Base-by-base conservation (phyloP, 2,113 vertebrate genomes). In the Lanius collurio region DNA sequence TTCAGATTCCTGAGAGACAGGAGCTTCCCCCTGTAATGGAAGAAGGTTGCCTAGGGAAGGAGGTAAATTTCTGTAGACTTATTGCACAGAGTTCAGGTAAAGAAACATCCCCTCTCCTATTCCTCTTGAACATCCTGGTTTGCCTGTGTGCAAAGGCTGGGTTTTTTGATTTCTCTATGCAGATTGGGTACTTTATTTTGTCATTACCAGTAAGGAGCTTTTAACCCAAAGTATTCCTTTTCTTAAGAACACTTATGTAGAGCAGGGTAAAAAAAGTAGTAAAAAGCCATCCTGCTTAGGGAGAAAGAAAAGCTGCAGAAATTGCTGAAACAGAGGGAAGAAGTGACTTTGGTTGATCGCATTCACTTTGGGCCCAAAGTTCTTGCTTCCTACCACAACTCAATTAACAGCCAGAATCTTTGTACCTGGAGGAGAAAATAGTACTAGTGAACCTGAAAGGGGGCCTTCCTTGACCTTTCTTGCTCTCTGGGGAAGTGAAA, bases 371-470 rank as follows among this genome's bases (percentile, higher is more conserved):
- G 46, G 55, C 23, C 15, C 71, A 82, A 65, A 95, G 67, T 33
- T 92, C 63, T 70, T 53, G 4, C 69, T 79, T 93, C 39, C 64
- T 82, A 84, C 24, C 19, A 53, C 41, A 63, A 73, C 31, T 81
- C 18, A 18, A 74, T 52, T 37, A 85, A 13, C 49, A 76, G 27
- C 44, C 65, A 84, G 77, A 49, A 41, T 84, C 42, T 93, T 86
- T 87, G 52, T 82, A 85, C 11, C 44, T 70, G 75, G 31, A 90
- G 56, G 41, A 85, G 65, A 94, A 93, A 84, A 82, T 87, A 95
- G 83, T 90, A 50, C 37, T 59, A 50, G 37, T n/a, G 49, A 94
- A 85, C 59, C 28, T 65, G 30, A 87, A 79, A 69, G 26, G 18
- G 23, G 6, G 7, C 23, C 37, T 84, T 73, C 42, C 55, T 81